Conservation (phyloP, 2,113 vertebrate species). For the Stictonetta naevosa region DNA sequence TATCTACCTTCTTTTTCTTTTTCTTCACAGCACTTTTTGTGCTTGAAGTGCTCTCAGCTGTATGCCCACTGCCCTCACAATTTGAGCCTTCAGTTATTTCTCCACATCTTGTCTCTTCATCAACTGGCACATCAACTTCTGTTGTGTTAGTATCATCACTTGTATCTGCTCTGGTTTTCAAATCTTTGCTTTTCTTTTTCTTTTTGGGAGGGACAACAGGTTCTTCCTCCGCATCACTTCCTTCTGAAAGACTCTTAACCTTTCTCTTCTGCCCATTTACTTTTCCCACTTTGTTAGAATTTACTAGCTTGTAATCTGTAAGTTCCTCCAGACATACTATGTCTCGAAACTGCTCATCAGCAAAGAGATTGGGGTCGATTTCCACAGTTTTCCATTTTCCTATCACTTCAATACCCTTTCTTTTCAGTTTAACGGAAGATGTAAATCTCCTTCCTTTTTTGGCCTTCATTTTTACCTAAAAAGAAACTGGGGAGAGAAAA, state of each 20-base stretch:
- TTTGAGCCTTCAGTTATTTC: not conserved
- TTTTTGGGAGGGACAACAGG: conserved; percentile 54
- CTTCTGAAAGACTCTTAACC: conserved; percentile 23
- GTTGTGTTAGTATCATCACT: not conserved
- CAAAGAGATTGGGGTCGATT: conserved; percentile 87
- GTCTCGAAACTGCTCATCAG: conserved; percentile 85
- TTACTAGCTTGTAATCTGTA: conserved; percentile 85
- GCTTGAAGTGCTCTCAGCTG: not conserved
- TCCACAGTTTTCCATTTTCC: conserved; percentile 89
- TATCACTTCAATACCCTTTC: conserved; percentile 81
- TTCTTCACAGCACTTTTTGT: conserved; percentile 36
- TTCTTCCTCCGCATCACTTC: conserved; percentile 17
- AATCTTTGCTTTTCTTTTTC: conserved; percentile 57
- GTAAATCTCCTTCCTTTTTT: conserved; percentile 65
- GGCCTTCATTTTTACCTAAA: conserved; percentile 81
- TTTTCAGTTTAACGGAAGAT: conserved; percentile 54
- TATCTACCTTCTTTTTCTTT: conserved; percentile 76
- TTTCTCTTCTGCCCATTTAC: conserved; percentile 79
- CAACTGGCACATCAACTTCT: not conserved
- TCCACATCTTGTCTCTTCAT: not conserved
- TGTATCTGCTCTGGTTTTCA: not conserved
- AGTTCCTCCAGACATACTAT: conserved; percentile 95
- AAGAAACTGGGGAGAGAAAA: not conserved
- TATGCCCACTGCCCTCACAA: not conserved
- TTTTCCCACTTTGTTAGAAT: conserved; percentile 68